Base-by-base conservation (phyloP, 2,797 vertebrate species). In the Enteromius fasciolatus region DNA sequence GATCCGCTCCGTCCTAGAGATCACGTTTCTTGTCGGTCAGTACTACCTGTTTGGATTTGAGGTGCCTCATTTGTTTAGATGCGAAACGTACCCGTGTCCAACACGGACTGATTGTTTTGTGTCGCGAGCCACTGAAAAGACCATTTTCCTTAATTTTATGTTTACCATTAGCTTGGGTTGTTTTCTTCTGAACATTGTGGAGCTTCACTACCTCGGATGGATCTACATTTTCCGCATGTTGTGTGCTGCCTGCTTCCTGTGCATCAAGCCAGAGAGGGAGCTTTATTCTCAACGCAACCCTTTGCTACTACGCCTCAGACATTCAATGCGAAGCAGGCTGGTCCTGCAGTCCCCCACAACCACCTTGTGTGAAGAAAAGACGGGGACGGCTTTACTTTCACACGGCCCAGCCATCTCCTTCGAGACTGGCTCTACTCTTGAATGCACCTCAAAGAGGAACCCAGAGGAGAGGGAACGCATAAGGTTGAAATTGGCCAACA, bases 81-180 rank as follows among this genome's bases (percentile, higher is more conserved):
- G 92, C 54, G 87, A 90, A 68, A 93, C 91, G 12, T 93, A 92
- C 76, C 93, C 92, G 36, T 92, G 90, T 83, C 92, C 92, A 1
- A 93, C 90, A 18, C 90, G 87, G 74, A 93, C 90, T 0, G 91
- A 94, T 87, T 94, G 91, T 86, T 94, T 94, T 52, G 89, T 95
- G 73, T 95, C 92, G n/a, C 91, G 92, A 33, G 93, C 91, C 46
- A 93, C 91, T 0, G 92, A 94, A 86, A 93, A 94, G 86, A 93
- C 92, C 66, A 92, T 93, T 81, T 94, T 94, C 41, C 90, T 95
- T 78, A 94, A 93, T 86, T 93, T 95, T 84, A 93, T 92, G 91
- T 93, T 93, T 63, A 90, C 88, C 5, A 90, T 93, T 81, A 92
- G 92, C 57, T 78, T 92, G 0, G 91, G 91, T 15, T 95, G 92